Evolutionary conservation across 2,113 vertebrate species (phyloP).

Genomic region (Empidonax traillii): DNA sequence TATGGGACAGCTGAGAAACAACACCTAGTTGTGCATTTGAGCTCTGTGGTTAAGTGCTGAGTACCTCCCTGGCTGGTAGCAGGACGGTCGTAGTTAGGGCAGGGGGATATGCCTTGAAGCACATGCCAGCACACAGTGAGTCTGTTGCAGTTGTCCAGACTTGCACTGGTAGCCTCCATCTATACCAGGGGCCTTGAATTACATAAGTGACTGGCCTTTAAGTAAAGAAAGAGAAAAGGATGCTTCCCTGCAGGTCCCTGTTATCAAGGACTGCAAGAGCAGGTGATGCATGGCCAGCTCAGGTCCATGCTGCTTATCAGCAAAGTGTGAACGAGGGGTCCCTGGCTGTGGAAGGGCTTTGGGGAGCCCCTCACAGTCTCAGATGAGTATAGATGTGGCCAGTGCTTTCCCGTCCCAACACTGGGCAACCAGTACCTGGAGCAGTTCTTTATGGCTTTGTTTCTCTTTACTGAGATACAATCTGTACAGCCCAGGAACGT

Average conservation of each 20-base stretch:
- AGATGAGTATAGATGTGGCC: neutral
- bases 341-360: neutral
- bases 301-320: neutral
- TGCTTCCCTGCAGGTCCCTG: neutral
- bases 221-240: neutral
- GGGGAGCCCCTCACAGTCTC: neutral
- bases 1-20: neutral
- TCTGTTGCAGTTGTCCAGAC: neutral
- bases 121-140: neutral
- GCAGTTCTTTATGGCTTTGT: neutral
- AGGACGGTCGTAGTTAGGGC: neutral
- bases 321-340: neutral
- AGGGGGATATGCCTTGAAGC: neutral
- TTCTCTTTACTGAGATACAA: neutral
- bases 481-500: accelerated
- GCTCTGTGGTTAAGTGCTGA: neutral
- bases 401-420: neutral
- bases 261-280: neutral
- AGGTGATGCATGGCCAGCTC: neutral
- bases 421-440: neutral
- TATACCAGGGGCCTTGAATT: neutral
- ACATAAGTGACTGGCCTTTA: neutral
- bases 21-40: neutral
- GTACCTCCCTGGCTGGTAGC: neutral
- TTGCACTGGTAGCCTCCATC: neutral